These are phyloP conservation scores for Limnodromus scolopaceus DNA, from an alignment of 2,797 vertebrate species.

Conservation along the genomic window DNA sequence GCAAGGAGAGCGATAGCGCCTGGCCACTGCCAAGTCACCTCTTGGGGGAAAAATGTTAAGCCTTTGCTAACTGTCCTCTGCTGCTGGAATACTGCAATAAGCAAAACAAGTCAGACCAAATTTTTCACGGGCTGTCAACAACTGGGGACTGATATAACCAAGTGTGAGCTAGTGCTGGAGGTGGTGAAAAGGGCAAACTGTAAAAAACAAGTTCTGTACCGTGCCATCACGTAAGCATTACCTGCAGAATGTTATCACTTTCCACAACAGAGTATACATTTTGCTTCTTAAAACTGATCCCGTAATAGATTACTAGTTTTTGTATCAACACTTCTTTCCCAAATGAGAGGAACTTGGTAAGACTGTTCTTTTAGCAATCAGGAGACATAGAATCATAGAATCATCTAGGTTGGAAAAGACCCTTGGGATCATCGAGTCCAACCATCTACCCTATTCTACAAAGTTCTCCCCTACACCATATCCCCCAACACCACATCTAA, in stretches of 20 bases:
- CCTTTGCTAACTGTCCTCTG: neutral
- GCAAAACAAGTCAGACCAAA: neutral
- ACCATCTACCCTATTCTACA: no score
- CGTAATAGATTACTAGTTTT: neutral
- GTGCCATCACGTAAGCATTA: neutral
- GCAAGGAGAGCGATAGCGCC: neutral
- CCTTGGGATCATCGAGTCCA: no score
- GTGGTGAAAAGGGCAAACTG: neutral
- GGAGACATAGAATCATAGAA: neutral
- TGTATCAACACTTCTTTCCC: neutral
- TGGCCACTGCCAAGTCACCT: neutral
- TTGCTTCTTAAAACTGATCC: neutral
- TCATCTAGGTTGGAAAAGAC: no score
- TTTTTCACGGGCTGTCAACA: neutral
- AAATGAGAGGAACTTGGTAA: neutral
- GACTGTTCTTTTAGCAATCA: neutral
- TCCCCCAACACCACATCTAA: no score
- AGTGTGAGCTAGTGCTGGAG: neutral
- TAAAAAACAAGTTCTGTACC: neutral
- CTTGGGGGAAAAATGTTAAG: neutral
- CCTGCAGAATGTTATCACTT: neutral
- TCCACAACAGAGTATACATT: neutral
- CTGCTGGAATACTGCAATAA: neutral
- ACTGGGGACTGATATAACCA: neutral
- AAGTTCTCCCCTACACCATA: no score